A percentile compares a stretch with the other conserved stretches of the same genome.
Conservation (phyloP, 2,113 vertebrate genomes). For the Amblyornis subalaris region DNA sequence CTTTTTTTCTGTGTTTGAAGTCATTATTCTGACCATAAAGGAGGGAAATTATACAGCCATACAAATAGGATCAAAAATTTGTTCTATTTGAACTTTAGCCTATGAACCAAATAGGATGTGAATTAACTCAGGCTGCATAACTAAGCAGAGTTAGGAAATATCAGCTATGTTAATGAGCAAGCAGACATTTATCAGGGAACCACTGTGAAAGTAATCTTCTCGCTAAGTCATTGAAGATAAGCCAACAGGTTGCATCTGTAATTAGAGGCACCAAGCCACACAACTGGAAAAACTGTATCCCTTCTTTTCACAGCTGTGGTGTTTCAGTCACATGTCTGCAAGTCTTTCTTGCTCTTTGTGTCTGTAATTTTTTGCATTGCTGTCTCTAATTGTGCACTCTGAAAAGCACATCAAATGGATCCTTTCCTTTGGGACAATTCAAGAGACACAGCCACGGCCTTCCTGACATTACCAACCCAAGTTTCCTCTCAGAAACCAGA, state of each 20-base stretch:
- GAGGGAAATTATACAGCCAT: not conserved
- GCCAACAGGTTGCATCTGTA: not conserved
- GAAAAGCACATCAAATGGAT: not conserved
- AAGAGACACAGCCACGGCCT: not conserved
- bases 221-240: not conserved
- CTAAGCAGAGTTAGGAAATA: not conserved
- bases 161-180: not conserved
- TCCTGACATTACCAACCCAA: not conserved
- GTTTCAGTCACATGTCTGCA: not conserved
- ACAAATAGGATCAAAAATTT: not conserved
- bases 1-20: not conserved
- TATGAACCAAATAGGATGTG: not conserved
- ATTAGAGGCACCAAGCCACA: not conserved
- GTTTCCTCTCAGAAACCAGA: not conserved
- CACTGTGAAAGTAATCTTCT: not conserved
- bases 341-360: not conserved
- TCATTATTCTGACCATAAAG: not conserved
- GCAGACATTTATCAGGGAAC: not conserved
- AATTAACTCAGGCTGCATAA: not conserved
- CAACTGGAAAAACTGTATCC: fast-evolving
- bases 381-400: not conserved
- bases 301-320: not conserved
- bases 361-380: not conserved
- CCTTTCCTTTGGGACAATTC: not conserved
- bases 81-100: not conserved